Conservation (phyloP, 2,797 vertebrate genomes). For the Urophycis tenuis region DNA sequence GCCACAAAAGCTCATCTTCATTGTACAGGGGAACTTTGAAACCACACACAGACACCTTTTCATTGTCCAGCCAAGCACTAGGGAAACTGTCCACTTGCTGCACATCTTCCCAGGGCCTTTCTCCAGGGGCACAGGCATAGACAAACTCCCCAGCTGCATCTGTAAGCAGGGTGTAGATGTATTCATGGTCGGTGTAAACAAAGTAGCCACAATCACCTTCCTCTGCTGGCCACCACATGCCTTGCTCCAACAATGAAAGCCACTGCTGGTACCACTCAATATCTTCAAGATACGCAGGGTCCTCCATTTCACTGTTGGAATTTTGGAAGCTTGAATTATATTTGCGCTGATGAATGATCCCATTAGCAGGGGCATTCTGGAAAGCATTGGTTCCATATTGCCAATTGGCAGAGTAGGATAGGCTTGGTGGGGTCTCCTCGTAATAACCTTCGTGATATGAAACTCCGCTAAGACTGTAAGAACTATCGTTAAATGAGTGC, state of each 20-base stretch:
- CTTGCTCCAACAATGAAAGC: conserved; percentile 85
- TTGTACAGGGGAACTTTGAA: conserved; percentile 87
- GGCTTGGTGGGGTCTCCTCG: conserved; percentile 73
- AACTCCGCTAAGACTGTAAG: conserved; percentile 70
- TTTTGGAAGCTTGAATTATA: conserved; percentile 61
- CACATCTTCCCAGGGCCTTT: conserved; percentile 66
- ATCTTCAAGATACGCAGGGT: conserved; percentile 71
- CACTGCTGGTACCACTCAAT: conserved; percentile 87
- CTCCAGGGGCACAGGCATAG: conserved; percentile 82
- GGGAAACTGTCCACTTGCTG: conserved; percentile 63
- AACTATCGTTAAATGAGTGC: conserved; percentile 68
- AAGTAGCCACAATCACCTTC: conserved; percentile 91
- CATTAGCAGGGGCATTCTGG: conserved; percentile 57
- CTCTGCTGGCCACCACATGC: conserved; percentile 93
- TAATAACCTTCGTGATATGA: conserved; percentile 76
- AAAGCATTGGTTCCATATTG: conserved; percentile 57
- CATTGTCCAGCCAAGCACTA: conserved; percentile 71
- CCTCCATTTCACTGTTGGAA: conserved; percentile 68
- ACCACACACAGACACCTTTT: conserved; percentile 79
- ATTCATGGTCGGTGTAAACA: conserved; percentile 89
- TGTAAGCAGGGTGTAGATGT: conserved; percentile 89
- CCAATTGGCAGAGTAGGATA: conserved; percentile 69
- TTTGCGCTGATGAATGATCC: conserved; percentile 56
- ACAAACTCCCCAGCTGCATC: conserved; percentile 86
- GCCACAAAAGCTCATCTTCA: conserved; percentile 84